A percentile compares a stretch with the other conserved stretches of the same genome.
Conservation (phyloP, 2,113 vertebrate genomes). For the Silurus glanis region DNA sequence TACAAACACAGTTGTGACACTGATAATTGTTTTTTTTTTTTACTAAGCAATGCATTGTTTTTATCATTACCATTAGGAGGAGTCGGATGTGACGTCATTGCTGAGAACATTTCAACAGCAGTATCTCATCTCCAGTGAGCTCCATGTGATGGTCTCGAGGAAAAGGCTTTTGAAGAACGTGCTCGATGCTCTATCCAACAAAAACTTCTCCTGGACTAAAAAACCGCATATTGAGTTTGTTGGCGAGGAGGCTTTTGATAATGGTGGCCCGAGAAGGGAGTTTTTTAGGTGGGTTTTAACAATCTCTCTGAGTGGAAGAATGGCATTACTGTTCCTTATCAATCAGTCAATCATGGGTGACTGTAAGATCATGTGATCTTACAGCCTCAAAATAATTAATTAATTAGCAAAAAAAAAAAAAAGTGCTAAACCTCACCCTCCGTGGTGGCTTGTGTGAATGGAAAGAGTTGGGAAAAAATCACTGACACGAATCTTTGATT, state of each 20-base stretch:
- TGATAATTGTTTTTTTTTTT: not conserved
- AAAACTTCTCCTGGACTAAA: slow-evolving; percentile 60
- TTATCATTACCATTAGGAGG: slow-evolving; percentile 31
- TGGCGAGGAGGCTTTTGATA: slow-evolving; percentile 50
- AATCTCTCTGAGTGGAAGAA: not conserved
- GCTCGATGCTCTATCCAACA: slow-evolving; percentile 20
- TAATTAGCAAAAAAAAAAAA: no score
- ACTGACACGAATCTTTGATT: not conserved
- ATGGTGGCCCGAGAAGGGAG: slow-evolving; percentile 54
- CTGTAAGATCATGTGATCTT: not conserved
- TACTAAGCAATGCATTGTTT: not conserved
- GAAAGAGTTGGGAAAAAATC: not conserved
- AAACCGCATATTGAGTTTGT: slow-evolving; percentile 57
- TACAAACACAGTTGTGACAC: not conserved
- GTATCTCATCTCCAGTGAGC: slow-evolving; percentile 15
- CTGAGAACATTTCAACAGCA: slow-evolving; percentile 41
- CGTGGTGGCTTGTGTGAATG: not conserved
- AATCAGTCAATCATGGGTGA: no score
- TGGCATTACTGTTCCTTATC: not conserved
- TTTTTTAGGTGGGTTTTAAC: slow-evolving; percentile 68
- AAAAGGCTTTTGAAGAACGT: slow-evolving; percentile 33
- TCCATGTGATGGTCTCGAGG: slow-evolving; percentile 26
- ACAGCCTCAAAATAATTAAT: no score
- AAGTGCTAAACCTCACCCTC: not conserved
- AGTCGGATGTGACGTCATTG: slow-evolving; percentile 34